Conservation (phyloP, 2,797 vertebrate species). For the Halcyon chelicuti region DNA sequence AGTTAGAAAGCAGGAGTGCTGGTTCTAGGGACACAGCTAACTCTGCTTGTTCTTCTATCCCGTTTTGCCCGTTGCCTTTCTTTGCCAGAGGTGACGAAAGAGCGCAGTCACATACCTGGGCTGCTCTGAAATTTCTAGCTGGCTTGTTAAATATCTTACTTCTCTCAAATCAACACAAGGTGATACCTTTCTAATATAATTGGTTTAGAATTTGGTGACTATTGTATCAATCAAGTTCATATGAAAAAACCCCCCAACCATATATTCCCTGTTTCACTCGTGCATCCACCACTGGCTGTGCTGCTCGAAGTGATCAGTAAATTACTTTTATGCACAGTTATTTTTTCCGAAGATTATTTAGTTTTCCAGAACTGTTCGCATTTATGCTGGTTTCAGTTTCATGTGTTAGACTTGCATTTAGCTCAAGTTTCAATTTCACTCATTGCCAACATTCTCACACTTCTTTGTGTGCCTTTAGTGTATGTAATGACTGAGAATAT, state of each 20-base stretch:
- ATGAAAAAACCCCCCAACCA: not conserved
- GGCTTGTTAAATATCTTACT: not conserved
- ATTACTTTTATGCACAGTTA: not conserved
- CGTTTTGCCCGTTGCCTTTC: not conserved
- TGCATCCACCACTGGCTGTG: not conserved
- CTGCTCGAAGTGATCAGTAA: not conserved
- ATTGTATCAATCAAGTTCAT: not conserved
- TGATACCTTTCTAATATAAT: not conserved
- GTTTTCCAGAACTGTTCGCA: not conserved
- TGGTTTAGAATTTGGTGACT: not conserved
- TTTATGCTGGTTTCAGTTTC: not conserved
- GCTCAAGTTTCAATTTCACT: not conserved
- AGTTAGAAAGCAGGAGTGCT: not conserved
- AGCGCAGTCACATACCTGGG: not conserved
- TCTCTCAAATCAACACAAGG: not conserved
- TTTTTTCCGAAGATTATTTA: not conserved
- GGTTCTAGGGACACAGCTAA: not conserved
- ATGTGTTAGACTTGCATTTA: not conserved
- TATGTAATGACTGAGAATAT: not conserved
- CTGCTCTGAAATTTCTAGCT: not conserved
- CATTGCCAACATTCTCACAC: not conserved
- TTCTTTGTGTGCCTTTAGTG: not conserved
- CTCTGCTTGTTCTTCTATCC: not conserved
- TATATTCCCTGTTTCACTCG: not conserved
- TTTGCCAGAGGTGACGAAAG: rapidly evolving